Evolutionary conservation across 2,888 invertebrate genomes (phyloP).

Genomic region (Aphodius granarius): DNA sequence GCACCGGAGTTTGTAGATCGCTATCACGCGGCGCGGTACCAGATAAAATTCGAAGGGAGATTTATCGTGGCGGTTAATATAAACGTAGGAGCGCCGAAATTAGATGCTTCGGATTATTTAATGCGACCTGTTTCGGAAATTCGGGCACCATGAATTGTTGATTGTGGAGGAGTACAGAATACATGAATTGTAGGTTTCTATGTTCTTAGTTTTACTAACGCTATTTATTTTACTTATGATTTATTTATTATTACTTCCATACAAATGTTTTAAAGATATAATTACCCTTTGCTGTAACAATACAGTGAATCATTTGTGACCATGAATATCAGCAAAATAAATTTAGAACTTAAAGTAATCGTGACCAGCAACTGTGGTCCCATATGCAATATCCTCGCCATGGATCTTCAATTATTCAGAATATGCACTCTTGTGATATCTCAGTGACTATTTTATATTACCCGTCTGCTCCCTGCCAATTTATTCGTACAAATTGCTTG

Average conservation of each 20-base stretch:
- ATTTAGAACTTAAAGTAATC: too few relatives aligned
- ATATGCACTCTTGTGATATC: neutral
- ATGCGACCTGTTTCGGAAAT: neutral
- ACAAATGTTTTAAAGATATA: too few relatives aligned
- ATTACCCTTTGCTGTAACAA: too few relatives aligned
- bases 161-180: too few relatives aligned
- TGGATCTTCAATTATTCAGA: neutral
- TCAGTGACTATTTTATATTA: neutral
- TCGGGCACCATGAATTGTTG: neutral
- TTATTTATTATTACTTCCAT: too few relatives aligned
- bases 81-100: neutral
- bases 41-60: neutral
- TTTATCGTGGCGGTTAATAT: neutral
- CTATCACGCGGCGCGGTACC: neutral
- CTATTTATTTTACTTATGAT: too few relatives aligned
- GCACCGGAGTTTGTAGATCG: conserved; percentile 1
- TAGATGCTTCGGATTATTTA: neutral
- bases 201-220: too few relatives aligned
- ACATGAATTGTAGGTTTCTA: too few relatives aligned
- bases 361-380: neutral
- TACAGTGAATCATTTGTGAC: too few relatives aligned
- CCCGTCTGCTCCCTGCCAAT: neutral
- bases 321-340: too few relatives aligned
- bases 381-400: neutral
- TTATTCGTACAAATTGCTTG: neutral